Conservation (phyloP, 2,113 vertebrate genomes). For the Rissa tridactyla region DNA sequence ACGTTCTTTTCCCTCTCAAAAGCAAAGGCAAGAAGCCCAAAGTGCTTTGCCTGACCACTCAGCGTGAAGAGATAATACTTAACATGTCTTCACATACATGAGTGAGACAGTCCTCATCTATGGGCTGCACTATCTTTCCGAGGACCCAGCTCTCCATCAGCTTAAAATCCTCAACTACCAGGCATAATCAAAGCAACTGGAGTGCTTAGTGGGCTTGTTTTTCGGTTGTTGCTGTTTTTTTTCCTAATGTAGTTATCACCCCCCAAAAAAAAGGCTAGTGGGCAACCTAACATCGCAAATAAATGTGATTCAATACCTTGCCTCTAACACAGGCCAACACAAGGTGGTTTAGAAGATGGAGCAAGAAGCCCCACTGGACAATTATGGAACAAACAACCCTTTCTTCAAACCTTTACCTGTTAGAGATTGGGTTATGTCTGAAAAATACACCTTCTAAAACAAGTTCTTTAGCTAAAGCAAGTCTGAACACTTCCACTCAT, state of each 20-base stretch:
- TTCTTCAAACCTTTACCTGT: background rate
- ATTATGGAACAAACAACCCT: background rate
- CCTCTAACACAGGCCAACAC: background rate
- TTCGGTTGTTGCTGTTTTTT: background rate
- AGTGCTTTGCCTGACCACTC: background rate
- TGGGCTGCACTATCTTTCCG: background rate
- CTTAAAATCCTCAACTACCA: background rate
- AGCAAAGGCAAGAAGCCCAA: background rate
- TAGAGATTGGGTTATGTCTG: background rate
- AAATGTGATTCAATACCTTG: background rate
- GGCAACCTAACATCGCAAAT: background rate
- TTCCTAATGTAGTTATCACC: background rate
- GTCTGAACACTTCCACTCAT: conserved; percentile 48
- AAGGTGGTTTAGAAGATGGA: background rate
- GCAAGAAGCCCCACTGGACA: background rate
- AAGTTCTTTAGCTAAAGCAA: conserved; percentile 21
- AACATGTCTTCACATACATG: background rate
- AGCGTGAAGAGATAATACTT: background rate
- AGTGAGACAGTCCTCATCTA: background rate
- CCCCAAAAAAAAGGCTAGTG: background rate
- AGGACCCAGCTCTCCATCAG: background rate
- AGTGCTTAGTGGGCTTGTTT: background rate
- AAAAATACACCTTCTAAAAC: conserved; percentile 29
- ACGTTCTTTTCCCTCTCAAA: background rate
- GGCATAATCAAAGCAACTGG: background rate